phyloP scores from a whole-genome alignment of 1,140 invertebrate species.

The Hylyphantes graminicola region DNA sequence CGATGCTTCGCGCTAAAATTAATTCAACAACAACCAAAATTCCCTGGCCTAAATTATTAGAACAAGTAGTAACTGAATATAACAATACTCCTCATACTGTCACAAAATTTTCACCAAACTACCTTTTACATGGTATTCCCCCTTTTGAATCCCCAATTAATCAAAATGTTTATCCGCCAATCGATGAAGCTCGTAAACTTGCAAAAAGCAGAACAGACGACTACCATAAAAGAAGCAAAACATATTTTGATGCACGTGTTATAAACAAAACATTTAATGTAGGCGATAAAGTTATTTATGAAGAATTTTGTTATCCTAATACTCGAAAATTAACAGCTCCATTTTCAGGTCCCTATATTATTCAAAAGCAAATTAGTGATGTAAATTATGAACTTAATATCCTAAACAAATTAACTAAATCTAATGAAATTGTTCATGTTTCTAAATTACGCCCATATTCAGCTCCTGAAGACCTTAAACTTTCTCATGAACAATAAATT shows the following conservation, averaged over 20 bases:
- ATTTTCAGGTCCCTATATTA: background rate
- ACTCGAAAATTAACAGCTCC: background rate
- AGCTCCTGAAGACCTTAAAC: too few relatives aligned
- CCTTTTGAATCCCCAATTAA: background rate
- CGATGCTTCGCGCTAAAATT: background rate
- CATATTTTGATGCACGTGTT: background rate
- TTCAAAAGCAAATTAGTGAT: too few relatives aligned
- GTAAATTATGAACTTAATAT: too few relatives aligned
- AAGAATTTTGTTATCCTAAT: background rate
- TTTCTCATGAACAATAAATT: too few relatives aligned
- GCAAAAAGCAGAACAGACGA: background rate
- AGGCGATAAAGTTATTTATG: background rate
- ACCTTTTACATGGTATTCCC: background rate
- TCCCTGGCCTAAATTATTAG: background rate
- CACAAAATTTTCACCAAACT: background rate
- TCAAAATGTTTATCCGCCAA: background rate
- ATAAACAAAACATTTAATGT: background rate
- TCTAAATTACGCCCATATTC: too few relatives aligned
- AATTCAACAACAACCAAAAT: background rate
- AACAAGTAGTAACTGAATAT: conserved; percentile 4
- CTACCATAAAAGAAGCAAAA: background rate
- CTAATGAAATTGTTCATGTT: too few relatives aligned
- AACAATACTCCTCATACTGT: background rate
- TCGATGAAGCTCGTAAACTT: background rate
- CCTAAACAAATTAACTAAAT: too few relatives aligned